Conservation (phyloP, 2,888 invertebrate species). For the Amblyjoppa proteus region DNA sequence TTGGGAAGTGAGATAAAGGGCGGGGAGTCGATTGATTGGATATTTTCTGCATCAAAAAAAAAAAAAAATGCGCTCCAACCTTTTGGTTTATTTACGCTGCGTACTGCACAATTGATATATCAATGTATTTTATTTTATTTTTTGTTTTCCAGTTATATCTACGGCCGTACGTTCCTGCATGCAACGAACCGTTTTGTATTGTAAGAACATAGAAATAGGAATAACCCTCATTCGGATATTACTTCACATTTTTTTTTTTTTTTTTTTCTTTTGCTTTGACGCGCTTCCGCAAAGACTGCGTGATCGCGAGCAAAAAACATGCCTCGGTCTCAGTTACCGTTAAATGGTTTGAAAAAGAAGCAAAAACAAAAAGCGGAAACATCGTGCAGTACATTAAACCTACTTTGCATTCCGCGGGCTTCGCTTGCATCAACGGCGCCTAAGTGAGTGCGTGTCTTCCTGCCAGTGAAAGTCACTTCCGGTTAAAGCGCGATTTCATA, state of each 20-base stretch:
- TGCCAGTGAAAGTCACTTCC: constrained; percentile 13
- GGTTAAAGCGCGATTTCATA: background rate
- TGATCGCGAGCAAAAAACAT: background rate
- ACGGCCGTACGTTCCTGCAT: background rate
- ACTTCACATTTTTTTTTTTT: background rate
- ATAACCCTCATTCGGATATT: background rate
- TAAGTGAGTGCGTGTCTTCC: constrained; percentile 1
- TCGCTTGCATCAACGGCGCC: background rate
- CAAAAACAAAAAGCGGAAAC: background rate
- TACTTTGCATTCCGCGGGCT: background rate
- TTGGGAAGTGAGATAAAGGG: background rate
- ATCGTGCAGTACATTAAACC: background rate
- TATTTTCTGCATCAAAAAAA: background rate
- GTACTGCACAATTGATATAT: background rate
- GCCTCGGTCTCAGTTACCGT: background rate
- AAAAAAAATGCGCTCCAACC: background rate
- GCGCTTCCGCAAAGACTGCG: background rate
- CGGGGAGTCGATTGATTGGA: background rate
- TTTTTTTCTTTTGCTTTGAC: background rate
- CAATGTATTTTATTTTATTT: background rate
- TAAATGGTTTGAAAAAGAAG: background rate
- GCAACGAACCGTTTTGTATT: background rate
- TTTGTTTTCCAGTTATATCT: background rate
- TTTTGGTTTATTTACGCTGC: background rate
- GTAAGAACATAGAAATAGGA: too few relatives aligned